Base-by-base conservation (phyloP, 2,888 invertebrate species). In the Calameuta idolon region DNA sequence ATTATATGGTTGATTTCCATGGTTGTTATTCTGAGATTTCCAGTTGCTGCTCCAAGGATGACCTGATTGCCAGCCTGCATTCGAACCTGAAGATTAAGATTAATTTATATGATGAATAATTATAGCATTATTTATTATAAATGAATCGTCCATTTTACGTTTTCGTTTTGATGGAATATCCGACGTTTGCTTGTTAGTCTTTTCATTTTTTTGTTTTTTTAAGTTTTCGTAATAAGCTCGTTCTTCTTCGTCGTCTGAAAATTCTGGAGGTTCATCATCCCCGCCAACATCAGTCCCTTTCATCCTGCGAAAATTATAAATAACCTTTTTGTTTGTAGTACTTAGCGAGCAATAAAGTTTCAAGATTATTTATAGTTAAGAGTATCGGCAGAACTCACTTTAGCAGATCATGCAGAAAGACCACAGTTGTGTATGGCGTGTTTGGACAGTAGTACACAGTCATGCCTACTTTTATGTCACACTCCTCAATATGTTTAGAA, bases 251-350 rank as follows among this genome's bases (percentile, higher is more conserved):
- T 98, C 98, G 89, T 98, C 98, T 0, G 98, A 98, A 91, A 94
- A 98, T 40, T 97, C 97, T 0, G 98, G 98, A 23, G 95, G 94
- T 90, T 98, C 98, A 89, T 97, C 94, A 84, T 95, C 94, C 96
- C 97, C 98, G 0, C 97, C 96, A 0, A 98, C 98, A 93, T 98
- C 98, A 0, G 95, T 96, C 9, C 97, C 98, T 92, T 95, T 96
- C 78, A 95, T 91, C 90, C 96, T 97, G 90, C 87, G 92, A 92
- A 81, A 77, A 81, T 78, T 73, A 74, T 68, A 69, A 76, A 69
- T 33, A 30, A 35, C 74, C 12, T 15, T 35, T 35, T 15, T 34
- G 9, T 15, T 33, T 40, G 23, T 3, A n/a, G 35, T 15, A 34
- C 31, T 55, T 69, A 73, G 73, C 34, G 55, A 77, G 33, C 74